Evolutionary conservation across 2,113 vertebrate genomes (phyloP).

Genomic region (Vulpes vulpes): DNA sequence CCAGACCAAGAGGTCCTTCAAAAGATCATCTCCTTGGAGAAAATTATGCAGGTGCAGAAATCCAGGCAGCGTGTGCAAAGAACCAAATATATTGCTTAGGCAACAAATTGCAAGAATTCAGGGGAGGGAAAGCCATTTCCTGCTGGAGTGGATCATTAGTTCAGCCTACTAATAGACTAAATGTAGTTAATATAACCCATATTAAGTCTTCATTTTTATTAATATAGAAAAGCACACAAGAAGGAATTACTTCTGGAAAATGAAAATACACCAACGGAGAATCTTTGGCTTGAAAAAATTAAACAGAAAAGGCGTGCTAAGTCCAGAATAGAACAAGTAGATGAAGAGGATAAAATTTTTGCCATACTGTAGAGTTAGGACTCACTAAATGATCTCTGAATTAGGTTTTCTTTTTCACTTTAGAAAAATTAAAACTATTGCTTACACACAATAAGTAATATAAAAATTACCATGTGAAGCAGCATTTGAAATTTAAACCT

Average conservation of each 20-base stretch:
- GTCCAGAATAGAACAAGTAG: not conserved
- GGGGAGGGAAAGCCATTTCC: not conserved
- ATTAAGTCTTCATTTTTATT: conserved; percentile 49
- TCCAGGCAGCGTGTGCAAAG: not conserved
- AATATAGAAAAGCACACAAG: conserved; percentile 10
- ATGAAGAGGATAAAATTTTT: not conserved
- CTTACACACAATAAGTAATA: not conserved
- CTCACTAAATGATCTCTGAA: not conserved
- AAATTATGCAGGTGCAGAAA: not conserved
- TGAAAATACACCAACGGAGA: conserved; percentile 23
- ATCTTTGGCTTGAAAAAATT: not conserved
- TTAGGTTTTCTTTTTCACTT: not conserved
- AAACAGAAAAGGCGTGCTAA: not conserved
- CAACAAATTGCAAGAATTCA: not conserved
- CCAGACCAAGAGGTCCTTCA: not conserved
- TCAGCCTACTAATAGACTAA: not conserved
- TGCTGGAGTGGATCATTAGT: not conserved
- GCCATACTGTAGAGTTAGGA: not conserved
- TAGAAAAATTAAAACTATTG: not conserved
- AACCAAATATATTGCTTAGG: not conserved
- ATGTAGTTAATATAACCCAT: not conserved
- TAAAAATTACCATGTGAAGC: not conserved
- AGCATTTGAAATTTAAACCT: not conserved
- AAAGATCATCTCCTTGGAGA: not conserved
- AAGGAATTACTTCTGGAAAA: conserved; percentile 16